A percentile compares a stretch with the other conserved stretches of the same genome.
These are phyloP conservation scores for Ophion ellenae DNA, from an alignment of 2,888 invertebrate genomes.

Conservation along the genomic window DNA sequence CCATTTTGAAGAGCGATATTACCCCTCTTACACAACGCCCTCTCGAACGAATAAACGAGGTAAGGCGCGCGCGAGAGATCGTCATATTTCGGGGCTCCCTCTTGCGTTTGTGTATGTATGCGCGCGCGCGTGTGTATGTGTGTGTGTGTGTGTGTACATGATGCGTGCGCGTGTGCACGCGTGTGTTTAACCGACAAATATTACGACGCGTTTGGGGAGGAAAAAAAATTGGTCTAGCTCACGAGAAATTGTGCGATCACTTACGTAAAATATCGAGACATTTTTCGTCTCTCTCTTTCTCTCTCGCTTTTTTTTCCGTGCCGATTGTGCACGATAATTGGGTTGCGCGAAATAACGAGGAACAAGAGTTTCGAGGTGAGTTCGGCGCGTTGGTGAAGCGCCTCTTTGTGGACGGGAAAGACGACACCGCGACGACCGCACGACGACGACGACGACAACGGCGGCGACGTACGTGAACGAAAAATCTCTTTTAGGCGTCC, in stretches of 20 bases:
- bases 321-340: conserved; percentile 8
- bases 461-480: conserved; percentile 49
- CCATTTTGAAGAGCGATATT: conserved; percentile 81
- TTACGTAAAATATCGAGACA: conserved; percentile 36
- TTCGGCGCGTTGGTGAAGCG: conserved; percentile 48
- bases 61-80: conserved; percentile 71
- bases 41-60: conserved; percentile 85
- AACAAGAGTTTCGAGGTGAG: conserved; percentile 55
- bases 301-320: background rate
- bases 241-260: conserved; percentile 21
- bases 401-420: conserved; percentile 48
- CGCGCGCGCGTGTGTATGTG: background rate
- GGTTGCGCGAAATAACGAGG: conserved; percentile 24
- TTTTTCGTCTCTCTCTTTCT: conserved; percentile 4
- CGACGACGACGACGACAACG: conserved; percentile 47
- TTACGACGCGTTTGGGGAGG: conserved; percentile 53
- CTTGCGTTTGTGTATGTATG: conserved; percentile 39
- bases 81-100: conserved; percentile 69
- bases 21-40: conserved; percentile 85
- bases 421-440: conserved; percentile 19
- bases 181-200: conserved; percentile 62
- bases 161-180: conserved; percentile 45
- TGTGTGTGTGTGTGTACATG: conserved; percentile 1
- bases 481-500: conserved; percentile 73
- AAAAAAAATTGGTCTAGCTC: conserved; percentile 46